Base-by-base conservation (phyloP, 2,797 vertebrate species). In the Chiroxiphia lanceolata region DNA sequence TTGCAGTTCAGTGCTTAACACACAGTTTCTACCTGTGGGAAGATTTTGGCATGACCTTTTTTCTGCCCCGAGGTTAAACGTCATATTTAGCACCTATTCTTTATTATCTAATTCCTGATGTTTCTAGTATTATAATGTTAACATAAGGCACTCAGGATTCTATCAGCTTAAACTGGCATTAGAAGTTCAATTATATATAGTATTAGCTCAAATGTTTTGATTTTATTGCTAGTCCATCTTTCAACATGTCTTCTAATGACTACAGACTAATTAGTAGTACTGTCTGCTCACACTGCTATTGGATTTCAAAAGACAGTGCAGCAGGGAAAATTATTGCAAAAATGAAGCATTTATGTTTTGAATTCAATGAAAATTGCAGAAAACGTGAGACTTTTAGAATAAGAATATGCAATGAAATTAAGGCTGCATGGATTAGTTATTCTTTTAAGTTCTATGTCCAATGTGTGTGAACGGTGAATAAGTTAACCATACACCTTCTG, bases 191-290 rank as follows among this genome's bases (percentile, higher is more conserved):
- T 91, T 78, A 45, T 38, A 11, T 40, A 40, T 79, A 33, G 34
- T 61, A 77, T 88, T 80, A 86, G 36, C 57, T 83, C 65, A n/a
- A n/a, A n/a, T 86, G 44, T 76, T 95, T 90, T 89, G 33, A 47
- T 95, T 95, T 94, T 83, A 65, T 79, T 91, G 40, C 64, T 83
- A 70, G 72, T 78, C 50, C 25, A 6, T 91, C 45, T 89, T 96
- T 95, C 75, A 85, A 67, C 44, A 48, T 93, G 29, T 56, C 45
- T 56, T 89, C 90, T 87, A 92, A 78, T 84, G 57, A 72, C 34
- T 72, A 10, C 26, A 79, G 40, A 70, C 34, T 72, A 45, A 92
- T 93, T 80, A 47, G 44, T 80, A 47, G 44, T 95, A 65, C 40
- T 84, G 5, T 71, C 20, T 83, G 19, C 54, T 96, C 0, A 0